Evolutionary conservation across 2,888 invertebrate genomes (phyloP), one percentile per base, ranked within the genome.

Genomic region (Eupithecia centaureata): DNA sequence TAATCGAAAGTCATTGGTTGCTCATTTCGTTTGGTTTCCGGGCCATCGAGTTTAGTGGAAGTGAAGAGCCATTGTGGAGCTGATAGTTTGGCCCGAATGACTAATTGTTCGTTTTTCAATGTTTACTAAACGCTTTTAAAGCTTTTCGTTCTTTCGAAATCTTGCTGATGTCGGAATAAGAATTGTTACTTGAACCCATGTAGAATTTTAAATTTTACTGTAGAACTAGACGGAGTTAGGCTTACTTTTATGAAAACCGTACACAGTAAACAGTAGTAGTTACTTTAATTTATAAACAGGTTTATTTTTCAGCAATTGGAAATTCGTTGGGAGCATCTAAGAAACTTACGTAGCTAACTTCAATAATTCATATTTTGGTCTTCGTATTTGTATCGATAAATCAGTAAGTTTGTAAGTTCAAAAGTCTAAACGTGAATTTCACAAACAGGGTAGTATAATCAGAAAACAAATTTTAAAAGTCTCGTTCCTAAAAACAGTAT

Each of bases 1-100:
- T 88, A 90, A 90, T 79, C 82, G 86, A 90, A 86, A 91, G 90
- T 91, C 91, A 91, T 90, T 80, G 85, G 83, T 82, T 86, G 90
- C 88, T 91, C 89, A 91, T 91, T 91, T 89, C 83, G 83, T 79
- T 84, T 76, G 79, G 85, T 87, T 88, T 90, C 86, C 86, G 82
- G 84, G 77, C 83, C 87, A 89, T 91, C 88, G 83, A 86, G 82
- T 86, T 86, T 83, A 84, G 86, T 82, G 84, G 77, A 80, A 80
- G 82, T 79, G 80, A 82, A 82, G 83, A 82, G 77, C 82, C 78
- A 81, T 84, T 85, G 79, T 79, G 76, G 75, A 76, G 73, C 79
- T 78, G 82, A 82, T 85, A 83, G 83, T 80, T 83, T 68, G 78
- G 51, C 79, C 79, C 78, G 78, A 81, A 81, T 82, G 77, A 78